phyloP scores from a whole-genome alignment of 2,888 invertebrate genomes.

The Acrobasis consociella region DNA sequence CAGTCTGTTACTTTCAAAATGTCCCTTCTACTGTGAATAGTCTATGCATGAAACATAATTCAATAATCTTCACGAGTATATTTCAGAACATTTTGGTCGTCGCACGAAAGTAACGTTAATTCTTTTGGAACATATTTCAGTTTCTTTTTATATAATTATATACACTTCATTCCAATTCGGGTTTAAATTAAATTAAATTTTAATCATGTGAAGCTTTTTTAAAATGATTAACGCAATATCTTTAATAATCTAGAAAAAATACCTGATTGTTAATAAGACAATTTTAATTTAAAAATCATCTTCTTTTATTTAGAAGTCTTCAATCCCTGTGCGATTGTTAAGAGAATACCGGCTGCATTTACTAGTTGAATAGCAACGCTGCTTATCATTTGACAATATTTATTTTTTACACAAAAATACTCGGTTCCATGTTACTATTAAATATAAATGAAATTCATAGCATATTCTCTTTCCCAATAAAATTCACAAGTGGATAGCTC shows the following conservation, averaged over 20 bases:
- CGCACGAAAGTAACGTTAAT: conserved; percentile 14
- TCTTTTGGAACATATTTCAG: not conserved
- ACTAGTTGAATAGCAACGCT: too few relatives aligned
- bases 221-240: too few relatives aligned
- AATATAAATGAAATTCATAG: not conserved
- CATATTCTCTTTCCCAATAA: not conserved
- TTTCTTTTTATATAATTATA: not conserved
- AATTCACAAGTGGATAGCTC: not conserved
- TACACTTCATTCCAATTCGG: not conserved
- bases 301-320: too few relatives aligned
- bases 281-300: too few relatives aligned
- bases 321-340: too few relatives aligned
- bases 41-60: conserved; percentile 20
- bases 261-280: too few relatives aligned
- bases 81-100: conserved; percentile 22
- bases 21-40: conserved; percentile 7
- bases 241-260: too few relatives aligned
- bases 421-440: not conserved
- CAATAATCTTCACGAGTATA: conserved; percentile 23
- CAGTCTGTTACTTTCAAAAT: not conserved
- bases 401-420: too few relatives aligned
- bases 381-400: too few relatives aligned
- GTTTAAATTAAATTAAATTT: too few relatives aligned
- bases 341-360: too few relatives aligned
- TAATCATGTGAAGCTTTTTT: too few relatives aligned